Conservation (phyloP, 2,797 vertebrate genomes). For the Ceryle rudis region DNA sequence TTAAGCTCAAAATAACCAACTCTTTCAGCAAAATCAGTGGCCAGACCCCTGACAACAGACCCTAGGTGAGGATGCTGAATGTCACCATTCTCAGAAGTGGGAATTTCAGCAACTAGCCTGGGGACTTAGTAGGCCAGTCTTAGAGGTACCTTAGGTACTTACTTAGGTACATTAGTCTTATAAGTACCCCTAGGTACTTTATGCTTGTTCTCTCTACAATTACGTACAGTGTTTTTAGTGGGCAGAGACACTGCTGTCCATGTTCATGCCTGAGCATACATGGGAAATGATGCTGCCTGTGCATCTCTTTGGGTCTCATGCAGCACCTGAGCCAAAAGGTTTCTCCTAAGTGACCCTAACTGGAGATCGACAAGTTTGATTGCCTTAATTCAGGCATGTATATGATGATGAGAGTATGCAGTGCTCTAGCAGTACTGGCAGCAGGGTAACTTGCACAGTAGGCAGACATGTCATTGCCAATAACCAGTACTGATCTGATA, state of each 20-base stretch:
- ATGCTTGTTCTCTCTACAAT: not conserved
- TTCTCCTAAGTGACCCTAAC: not conserved
- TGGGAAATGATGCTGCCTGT: not conserved
- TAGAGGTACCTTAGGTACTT: not conserved
- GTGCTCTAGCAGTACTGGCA: fast-evolving
- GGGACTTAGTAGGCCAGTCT: not conserved
- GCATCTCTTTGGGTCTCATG: not conserved
- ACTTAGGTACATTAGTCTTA: too few relatives aligned
- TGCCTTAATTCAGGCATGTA: fast-evolving
- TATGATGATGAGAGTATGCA: not conserved
- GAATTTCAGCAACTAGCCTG: not conserved
- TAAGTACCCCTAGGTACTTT: not conserved
- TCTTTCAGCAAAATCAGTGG: not conserved
- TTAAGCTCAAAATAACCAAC: not conserved
- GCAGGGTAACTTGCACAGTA: not conserved
- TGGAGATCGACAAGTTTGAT: not conserved
- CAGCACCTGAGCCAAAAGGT: not conserved
- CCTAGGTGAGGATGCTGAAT: not conserved
- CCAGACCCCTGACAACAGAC: not conserved
- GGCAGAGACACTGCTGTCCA: not conserved
- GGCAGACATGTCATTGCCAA: not conserved
- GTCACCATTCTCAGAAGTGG: not conserved
- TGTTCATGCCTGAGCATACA: not conserved
- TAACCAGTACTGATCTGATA: not conserved
- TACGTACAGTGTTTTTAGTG: not conserved